A percentile compares a stretch with the other conserved stretches of the same genome.
Evolutionary conservation across 2,888 invertebrate species (phyloP).

Genomic region (Andrena marginata): DNA sequence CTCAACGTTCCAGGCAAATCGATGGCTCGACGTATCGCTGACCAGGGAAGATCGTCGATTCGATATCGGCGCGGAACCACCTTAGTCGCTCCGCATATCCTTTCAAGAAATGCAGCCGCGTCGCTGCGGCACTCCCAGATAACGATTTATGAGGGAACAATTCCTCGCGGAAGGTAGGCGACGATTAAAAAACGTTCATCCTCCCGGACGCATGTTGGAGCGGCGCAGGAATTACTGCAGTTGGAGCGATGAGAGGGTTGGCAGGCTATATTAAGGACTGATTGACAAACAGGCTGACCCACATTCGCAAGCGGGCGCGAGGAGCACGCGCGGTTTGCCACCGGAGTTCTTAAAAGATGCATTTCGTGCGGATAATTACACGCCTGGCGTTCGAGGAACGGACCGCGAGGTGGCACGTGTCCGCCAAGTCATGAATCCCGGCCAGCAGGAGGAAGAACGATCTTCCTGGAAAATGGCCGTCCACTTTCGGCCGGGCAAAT

Average conservation of each 20-base stretch:
- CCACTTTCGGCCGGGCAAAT: slow-evolving; percentile 53
- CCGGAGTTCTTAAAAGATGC: slow-evolving; percentile 64
- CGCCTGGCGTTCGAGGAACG: slow-evolving; percentile 19
- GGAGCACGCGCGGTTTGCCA: slow-evolving; percentile 48
- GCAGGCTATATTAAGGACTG: slow-evolving; percentile 71
- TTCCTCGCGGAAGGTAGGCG: slow-evolving; percentile 2
- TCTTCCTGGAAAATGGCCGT: slow-evolving; percentile 55
- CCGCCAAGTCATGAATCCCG: slow-evolving; percentile 57
- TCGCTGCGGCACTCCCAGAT: background rate
- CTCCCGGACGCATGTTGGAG: slow-evolving; percentile 37
- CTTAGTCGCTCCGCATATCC: too few species aligned
- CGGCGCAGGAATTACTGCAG: slow-evolving; percentile 24
- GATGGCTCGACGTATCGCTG: slow-evolving; percentile 45
- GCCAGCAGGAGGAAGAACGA: slow-evolving; percentile 11
- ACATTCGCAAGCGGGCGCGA: slow-evolving; percentile 66
- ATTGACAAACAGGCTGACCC: slow-evolving; percentile 75
- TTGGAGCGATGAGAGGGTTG: slow-evolving; percentile 37
- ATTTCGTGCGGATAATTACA: slow-evolving; percentile 71
- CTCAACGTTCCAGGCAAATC: slow-evolving; percentile 33
- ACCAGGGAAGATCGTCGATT: slow-evolving; percentile 40
- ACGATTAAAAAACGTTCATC: slow-evolving; percentile 37
- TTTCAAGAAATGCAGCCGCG: background rate
- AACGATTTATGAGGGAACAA: background rate
- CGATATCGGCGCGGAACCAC: slow-evolving; percentile 1
- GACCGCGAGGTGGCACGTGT: slow-evolving; percentile 60